Percentiles rank a stretch among this genome's conserved stretches.
These are phyloP conservation scores for Pseudotriccus pelzelni DNA, from an alignment of 2,797 vertebrate genomes.

Conservation along the genomic window DNA sequence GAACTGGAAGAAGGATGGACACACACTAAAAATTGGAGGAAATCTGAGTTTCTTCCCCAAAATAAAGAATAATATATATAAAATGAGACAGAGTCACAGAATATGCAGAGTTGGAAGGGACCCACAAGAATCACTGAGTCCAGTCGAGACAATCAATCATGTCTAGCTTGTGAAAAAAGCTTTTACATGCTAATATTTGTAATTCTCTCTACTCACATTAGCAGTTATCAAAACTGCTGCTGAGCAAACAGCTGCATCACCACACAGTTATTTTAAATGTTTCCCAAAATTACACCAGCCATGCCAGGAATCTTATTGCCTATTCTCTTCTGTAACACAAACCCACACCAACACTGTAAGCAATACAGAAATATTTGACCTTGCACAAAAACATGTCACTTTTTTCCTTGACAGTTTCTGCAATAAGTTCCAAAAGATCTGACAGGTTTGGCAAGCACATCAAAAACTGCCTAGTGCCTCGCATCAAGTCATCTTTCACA, in stretches of 20 bases:
- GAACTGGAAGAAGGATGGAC: fast-evolving
- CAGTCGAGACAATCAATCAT: neutral
- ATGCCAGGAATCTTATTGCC: neutral
- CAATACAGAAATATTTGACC: neutral
- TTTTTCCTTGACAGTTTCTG: neutral
- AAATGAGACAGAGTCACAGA: neutral
- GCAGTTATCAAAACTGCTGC: neutral
- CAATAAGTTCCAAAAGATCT: neutral
- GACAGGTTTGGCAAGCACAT: neutral
- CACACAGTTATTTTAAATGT: neutral
- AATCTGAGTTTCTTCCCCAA: neutral
- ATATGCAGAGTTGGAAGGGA: neutral
- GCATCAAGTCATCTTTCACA: neutral
- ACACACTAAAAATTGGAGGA: neutral
- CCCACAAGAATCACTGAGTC: neutral
- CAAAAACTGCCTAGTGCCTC: neutral
- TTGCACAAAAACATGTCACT: neutral
- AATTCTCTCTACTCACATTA: neutral
- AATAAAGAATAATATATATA: neutral
- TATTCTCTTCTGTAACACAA: neutral
- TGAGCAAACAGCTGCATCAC: neutral
- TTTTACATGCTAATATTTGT: neutral
- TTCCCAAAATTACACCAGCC: neutral
- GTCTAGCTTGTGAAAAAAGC: neutral
- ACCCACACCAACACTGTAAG: neutral